A percentile compares a stretch with the other conserved stretches of the same genome.
Conservation (phyloP, 2,888 invertebrate genomes). For the Didymodactylos carnosus region DNA sequence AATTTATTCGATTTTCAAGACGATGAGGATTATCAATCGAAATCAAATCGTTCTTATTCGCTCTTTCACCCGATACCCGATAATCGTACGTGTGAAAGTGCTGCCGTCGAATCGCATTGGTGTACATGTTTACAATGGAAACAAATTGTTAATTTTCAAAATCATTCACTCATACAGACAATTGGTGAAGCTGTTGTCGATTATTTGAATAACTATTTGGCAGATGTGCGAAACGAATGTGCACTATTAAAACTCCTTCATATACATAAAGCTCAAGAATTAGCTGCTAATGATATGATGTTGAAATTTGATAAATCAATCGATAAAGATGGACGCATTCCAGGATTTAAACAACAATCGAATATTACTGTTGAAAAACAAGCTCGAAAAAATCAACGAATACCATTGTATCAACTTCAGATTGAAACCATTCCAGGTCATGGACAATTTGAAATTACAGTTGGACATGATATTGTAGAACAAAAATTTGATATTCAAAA, state of each 20-base stretch:
- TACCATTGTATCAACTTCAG: constrained; percentile 43
- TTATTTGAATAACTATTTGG: constrained; percentile 47
- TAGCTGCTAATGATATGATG: constrained; percentile 19
- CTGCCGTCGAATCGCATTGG: constrained; percentile 82
- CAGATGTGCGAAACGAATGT: constrained; percentile 21
- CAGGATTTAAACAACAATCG: neutral
- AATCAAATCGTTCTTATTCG: neutral
- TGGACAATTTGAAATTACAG: constrained; percentile 47
- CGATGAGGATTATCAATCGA: neutral
- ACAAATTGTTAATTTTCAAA: constrained; percentile 41
- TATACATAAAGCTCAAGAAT: constrained; percentile 48
- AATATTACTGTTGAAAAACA: neutral
- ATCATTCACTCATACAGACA: constrained; percentile 40
- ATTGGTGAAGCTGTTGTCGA: constrained; percentile 44
- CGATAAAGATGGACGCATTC: constrained; percentile 19
- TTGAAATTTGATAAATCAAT: constrained; percentile 28
- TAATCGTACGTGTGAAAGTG: constrained; percentile 60
- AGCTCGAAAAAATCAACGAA: constrained; percentile 15
- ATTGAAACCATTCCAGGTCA: constrained; percentile 47
- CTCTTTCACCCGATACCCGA: constrained; percentile 36
- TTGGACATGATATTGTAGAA: neutral
- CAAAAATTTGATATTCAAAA: neutral
- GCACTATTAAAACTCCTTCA: constrained; percentile 41
- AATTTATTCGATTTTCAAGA: constrained; percentile 42
- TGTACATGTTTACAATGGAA: constrained; percentile 77